Evolutionary conservation across 2,888 invertebrate species (phyloP).

Genomic region (Ectobius pallidus): DNA sequence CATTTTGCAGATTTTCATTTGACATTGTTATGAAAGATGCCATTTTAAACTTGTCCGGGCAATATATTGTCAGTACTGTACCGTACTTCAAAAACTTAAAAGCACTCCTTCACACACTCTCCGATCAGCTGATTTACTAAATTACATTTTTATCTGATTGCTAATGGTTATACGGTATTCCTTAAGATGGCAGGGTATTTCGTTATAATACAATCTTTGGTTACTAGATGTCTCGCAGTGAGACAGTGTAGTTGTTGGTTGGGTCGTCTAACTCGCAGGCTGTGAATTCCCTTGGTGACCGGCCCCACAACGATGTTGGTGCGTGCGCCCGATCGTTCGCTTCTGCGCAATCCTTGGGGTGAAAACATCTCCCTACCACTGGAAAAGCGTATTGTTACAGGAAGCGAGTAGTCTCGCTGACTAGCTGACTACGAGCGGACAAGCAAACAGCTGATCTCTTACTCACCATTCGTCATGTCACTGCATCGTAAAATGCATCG

Average conservation of each 20-base stretch:
- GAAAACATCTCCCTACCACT: slow-evolving; percentile 34
- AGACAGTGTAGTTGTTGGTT: not conserved
- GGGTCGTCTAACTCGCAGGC: slow-evolving; percentile 3
- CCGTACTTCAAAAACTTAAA: not conserved
- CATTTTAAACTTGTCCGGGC: not conserved
- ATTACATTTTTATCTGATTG: not conserved
- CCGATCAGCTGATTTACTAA: not conserved
- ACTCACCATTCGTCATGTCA: not conserved
- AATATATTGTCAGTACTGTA: not conserved
- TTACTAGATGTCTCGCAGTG: slow-evolving; percentile 4
- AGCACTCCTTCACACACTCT: not conserved
- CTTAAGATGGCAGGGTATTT: not conserved
- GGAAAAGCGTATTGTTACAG: slow-evolving; percentile 34
- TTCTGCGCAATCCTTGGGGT: slow-evolving; percentile 39
- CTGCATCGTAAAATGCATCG: slow-evolving; percentile 8
- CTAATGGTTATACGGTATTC: not conserved
- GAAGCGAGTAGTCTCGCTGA: slow-evolving; percentile 33
- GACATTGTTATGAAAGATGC: not conserved
- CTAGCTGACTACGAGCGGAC: slow-evolving; percentile 16
- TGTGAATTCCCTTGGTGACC: slow-evolving; percentile 21
- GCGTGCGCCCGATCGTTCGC: slow-evolving; percentile 36
- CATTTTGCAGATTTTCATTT: not conserved
- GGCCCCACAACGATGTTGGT: slow-evolving; percentile 22
- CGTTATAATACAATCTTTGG: not conserved
- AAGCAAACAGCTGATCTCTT: slow-evolving; percentile 17